Percentiles rank a stretch among this genome's conserved stretches.
These are phyloP conservation scores for Sebastes jordani DNA, from an alignment of 2,797 vertebrate genomes.

Conservation along the genomic window DNA sequence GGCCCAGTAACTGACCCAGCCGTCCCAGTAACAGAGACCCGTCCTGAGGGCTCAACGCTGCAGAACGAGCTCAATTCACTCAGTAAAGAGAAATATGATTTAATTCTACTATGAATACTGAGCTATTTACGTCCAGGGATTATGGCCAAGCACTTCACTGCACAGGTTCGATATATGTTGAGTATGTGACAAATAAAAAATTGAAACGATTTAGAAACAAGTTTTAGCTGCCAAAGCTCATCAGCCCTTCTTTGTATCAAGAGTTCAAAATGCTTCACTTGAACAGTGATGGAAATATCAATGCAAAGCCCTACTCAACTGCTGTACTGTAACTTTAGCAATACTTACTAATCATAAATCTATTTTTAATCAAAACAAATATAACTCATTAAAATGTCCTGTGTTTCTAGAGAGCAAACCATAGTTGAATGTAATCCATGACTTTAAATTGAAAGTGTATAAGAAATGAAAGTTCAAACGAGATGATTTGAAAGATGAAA, in stretches of 20 bases:
- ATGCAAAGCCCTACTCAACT: neutral
- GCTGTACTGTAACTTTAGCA: neutral
- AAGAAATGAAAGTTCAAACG: neutral
- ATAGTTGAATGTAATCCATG: neutral
- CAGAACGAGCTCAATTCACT: neutral
- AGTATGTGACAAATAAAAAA: neutral
- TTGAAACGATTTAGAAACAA: accelerated
- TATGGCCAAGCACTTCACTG: neutral
- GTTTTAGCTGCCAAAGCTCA: neutral
- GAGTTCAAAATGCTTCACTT: neutral
- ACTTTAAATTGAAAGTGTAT: neutral
- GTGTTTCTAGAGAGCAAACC: neutral
- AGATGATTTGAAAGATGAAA: neutral
- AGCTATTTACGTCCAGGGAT: neutral
- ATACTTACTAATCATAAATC: neutral
- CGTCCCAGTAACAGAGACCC: constrained; percentile 21
- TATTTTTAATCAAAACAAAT: neutral
- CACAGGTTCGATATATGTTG: neutral
- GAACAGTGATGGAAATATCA: neutral
- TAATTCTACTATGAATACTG: neutral
- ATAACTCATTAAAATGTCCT: neutral
- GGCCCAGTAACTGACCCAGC: constrained; percentile 48
- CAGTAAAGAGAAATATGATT: neutral
- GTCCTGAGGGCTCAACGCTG: constrained; percentile 4
- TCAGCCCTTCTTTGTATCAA: neutral